Conservation (phyloP, 2,797 vertebrate species). For the Rhinella marina region DNA sequence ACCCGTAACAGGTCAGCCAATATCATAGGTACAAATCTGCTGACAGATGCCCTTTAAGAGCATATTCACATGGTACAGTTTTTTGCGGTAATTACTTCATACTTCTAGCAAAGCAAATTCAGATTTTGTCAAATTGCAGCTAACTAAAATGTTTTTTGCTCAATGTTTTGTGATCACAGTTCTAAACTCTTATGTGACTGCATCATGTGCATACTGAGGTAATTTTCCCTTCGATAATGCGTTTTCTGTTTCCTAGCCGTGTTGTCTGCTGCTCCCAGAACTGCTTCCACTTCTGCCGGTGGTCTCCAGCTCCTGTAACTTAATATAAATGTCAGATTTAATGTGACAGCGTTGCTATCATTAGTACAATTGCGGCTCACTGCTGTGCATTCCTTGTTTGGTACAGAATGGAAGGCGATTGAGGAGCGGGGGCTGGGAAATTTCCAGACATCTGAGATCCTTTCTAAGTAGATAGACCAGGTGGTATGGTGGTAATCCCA, state of each 20-base stretch:
- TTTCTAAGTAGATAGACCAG: slow-evolving; percentile 52
- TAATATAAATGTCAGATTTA: slow-evolving; percentile 33
- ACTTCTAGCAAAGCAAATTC: too few relatives aligned
- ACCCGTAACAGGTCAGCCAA: too few relatives aligned
- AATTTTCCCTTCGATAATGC: too few relatives aligned
- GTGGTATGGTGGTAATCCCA: slow-evolving; percentile 60
- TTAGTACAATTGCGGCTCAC: slow-evolving; percentile 12
- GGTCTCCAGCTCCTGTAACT: slow-evolving; percentile 8
- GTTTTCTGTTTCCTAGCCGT: not conserved
- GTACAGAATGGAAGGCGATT: slow-evolving; percentile 44
- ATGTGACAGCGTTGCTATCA: slow-evolving; percentile 19
- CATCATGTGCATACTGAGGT: too few relatives aligned
- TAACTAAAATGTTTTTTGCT: too few relatives aligned
- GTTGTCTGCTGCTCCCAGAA: not conserved
- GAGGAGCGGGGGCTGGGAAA: slow-evolving; percentile 49
- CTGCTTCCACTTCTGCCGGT: not conserved
- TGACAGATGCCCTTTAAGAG: too few relatives aligned
- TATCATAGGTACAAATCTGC: too few relatives aligned
- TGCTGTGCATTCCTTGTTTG: not conserved
- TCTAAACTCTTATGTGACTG: too few relatives aligned
- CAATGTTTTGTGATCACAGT: too few relatives aligned
- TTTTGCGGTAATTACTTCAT: too few relatives aligned
- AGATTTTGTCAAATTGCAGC: too few relatives aligned
- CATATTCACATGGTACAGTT: too few relatives aligned
- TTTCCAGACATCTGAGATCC: slow-evolving; percentile 56